Conservation (phyloP, 2,113 vertebrate genomes). For the Callocephalon fimbriatum region DNA sequence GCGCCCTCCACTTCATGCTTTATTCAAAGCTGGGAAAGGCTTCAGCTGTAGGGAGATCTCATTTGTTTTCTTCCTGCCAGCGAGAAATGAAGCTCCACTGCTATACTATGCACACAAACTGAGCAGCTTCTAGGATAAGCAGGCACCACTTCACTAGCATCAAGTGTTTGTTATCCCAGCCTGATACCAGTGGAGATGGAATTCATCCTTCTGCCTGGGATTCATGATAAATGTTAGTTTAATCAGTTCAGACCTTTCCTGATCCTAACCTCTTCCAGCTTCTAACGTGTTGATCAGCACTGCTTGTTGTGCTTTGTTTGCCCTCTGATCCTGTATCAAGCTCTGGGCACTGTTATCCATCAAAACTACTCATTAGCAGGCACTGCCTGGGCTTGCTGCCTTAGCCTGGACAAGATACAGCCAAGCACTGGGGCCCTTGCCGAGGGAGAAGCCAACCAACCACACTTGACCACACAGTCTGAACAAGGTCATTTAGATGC, state of each 20-base stretch:
- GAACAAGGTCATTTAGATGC: not conserved
- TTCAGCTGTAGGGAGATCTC: not conserved
- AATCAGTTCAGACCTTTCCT: not conserved
- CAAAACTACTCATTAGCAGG: too few relatives aligned
- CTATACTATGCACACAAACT: not conserved
- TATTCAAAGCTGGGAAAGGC: not conserved
- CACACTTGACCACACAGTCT: rapidly evolving
- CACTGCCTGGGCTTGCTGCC: rapidly evolving
- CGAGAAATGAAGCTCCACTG: not conserved
- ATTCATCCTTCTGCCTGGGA: not conserved
- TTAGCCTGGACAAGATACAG: not conserved
- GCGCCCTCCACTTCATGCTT: rapidly evolving
- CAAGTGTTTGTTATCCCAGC: not conserved
- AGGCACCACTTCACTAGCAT: not conserved
- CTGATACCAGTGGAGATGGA: not conserved
- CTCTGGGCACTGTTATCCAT: not conserved
- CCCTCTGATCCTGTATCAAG: not conserved
- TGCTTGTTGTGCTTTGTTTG: not conserved
- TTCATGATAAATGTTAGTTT: rapidly evolving
- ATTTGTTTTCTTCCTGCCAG: not conserved
- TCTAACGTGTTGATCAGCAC: rapidly evolving
- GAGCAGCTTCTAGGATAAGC: too few relatives aligned
- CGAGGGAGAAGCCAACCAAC: not conserved
- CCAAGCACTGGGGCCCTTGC: too few relatives aligned
- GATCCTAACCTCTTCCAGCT: not conserved